These are phyloP conservation scores for Gymnarchus niloticus DNA, from an alignment of 2,113 vertebrate species.

Conservation along the genomic window DNA sequence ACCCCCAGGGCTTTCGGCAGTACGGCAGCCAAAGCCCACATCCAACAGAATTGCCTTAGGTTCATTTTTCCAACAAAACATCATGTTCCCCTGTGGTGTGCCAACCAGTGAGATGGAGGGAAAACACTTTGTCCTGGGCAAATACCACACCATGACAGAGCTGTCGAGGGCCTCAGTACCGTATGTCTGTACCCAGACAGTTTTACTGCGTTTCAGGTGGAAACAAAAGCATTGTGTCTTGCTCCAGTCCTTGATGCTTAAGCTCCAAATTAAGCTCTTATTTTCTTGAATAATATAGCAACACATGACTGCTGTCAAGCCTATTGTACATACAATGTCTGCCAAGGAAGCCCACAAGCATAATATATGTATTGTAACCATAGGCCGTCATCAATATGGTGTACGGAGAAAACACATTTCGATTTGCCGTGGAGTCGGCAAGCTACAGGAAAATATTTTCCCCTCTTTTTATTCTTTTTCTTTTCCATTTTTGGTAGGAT, in stretches of 20 bases:
- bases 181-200: not conserved
- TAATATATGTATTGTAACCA: not conserved
- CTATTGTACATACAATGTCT: not conserved
- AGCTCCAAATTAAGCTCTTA: not conserved
- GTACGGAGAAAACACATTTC: not conserved
- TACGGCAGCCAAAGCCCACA: slow-evolving; percentile 15
- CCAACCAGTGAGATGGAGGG: slow-evolving; percentile 13
- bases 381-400: not conserved
- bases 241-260: not conserved
- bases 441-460: not conserved
- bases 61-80: slow-evolving; percentile 25
- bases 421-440: not conserved
- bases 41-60: not conserved
- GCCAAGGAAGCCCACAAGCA: not conserved
- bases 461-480: not conserved
- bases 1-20: not conserved
- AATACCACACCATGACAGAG: not conserved
- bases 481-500: not conserved
- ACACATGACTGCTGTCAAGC: not conserved
- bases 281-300: not conserved
- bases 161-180: not conserved
- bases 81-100: slow-evolving; percentile 4
- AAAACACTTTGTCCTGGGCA: slow-evolving; percentile 23
- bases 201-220: not conserved
- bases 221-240: not conserved